These are phyloP conservation scores for Astyanax mexicanus DNA, from an alignment of 2,797 vertebrate species.

Conservation along the genomic window DNA sequence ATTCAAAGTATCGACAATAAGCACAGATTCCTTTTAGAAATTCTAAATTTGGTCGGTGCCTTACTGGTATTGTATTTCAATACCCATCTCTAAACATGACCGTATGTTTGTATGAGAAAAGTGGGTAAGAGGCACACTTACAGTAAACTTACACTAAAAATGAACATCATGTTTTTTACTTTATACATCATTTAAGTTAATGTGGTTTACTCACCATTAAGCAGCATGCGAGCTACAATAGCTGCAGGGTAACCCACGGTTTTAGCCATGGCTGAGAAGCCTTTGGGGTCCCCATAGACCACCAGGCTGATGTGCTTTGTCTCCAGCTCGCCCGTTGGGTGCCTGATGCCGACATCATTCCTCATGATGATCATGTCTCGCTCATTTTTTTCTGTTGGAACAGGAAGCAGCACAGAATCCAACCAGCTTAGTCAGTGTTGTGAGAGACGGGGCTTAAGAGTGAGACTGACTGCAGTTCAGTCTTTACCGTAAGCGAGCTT, in stretches of 20 bases:
- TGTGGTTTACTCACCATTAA: slow-evolving; percentile 85
- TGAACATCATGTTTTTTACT: too few relatives aligned
- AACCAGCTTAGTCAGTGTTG: neutral
- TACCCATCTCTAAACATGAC: too few relatives aligned
- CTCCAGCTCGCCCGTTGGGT: slow-evolving; percentile 94
- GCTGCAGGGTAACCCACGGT: slow-evolving; percentile 93
- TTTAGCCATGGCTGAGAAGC: slow-evolving; percentile 97
- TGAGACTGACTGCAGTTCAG: neutral
- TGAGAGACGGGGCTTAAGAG: neutral
- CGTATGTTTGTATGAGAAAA: too few relatives aligned
- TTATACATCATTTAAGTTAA: too few relatives aligned
- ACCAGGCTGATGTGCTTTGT: slow-evolving; percentile 88
- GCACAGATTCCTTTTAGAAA: too few relatives aligned
- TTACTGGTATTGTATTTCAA: too few relatives aligned
- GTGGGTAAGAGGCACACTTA: too few relatives aligned
- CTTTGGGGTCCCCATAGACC: slow-evolving; percentile 88
- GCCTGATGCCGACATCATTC: slow-evolving; percentile 89
- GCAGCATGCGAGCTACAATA: slow-evolving; percentile 92
- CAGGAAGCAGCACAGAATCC: neutral
- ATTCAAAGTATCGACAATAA: too few relatives aligned
- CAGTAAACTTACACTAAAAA: too few relatives aligned
- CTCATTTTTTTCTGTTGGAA: slow-evolving; percentile 75
- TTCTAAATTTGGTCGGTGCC: too few relatives aligned
- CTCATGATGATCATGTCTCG: slow-evolving; percentile 94
- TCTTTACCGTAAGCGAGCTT: slow-evolving; percentile 88